Evolutionary conservation across 92 coral and sea anemone species (phyloP), one percentile per base, ranked within the genome.

Genomic region (Parazoanthus atlanticus): DNA sequence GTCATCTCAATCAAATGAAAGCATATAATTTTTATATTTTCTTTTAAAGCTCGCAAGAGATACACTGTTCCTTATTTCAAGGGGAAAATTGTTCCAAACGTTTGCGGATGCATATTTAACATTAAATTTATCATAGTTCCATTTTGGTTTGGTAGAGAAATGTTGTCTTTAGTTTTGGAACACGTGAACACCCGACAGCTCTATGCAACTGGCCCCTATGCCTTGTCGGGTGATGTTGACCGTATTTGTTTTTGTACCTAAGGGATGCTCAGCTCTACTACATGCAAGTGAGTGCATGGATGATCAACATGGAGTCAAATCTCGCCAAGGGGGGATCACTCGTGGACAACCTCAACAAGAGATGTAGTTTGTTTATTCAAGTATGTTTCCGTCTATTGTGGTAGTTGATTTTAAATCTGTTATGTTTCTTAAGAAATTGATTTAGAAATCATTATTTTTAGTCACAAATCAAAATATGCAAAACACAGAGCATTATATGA

Each of bases 271-370:
- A 97, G 86, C 74, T 92, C 43, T 97, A 94, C 88, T 92, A 93
- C 90, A 93, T 97, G 93, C 96, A 93, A 80, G 97, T 97, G 79
- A 95, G 96, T 83, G 94, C 99, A 2, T 97, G 99, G 99, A 97
- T 97, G 99, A 97, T 97, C 2, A 92, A 93, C 78, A 97, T 97
- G 98, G 99, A 97, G 58, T 97, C 99, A 23, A 52, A 86, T n/a
- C 89, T 95, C 58, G 79, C 84, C 30, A 95, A 93, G 72, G 95
- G 93, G 1, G 95, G 93, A 15, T 81, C 93, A 28, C 78, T 97
- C 19, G 93, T 93, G 30, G 98, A 94, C 25, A 94, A 95, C 85
- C 92, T 97, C 29, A 93, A 94, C 56, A 87, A 93, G 7, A 90
- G 99, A 86, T 95, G 98, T 69, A 85, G 93, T n/a, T 90, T 97